Base-by-base conservation (phyloP, 2,113 vertebrate genomes). In the Pterocles gutturalis region DNA sequence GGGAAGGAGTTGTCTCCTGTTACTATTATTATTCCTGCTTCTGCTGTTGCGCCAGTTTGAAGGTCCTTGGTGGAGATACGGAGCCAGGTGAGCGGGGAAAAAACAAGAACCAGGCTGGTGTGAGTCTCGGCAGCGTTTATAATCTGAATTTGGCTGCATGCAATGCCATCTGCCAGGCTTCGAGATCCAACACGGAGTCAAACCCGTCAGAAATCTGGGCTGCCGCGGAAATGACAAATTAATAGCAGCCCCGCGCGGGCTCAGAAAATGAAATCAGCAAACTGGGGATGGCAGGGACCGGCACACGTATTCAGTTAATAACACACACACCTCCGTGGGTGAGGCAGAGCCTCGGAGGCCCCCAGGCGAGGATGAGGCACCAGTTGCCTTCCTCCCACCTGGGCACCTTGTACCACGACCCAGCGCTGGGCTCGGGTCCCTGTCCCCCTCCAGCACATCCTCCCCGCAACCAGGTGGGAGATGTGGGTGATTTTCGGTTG, bases 391-490 rank as follows among this genome's bases (percentile, higher is more conserved):
- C 87, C 87, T 96, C 58, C 67, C 58, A 46, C 71, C 61, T 3
- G 1, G 38, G n/a, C 57, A 33, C 5, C 29, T 33, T 46, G 65
- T 43, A 53, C 19, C 54, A 26, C 36, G 21, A 29, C 18, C 11
- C 67, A 13, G 4, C 5, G 0, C 19, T 16, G 31, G 77, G 20
- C 51, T 75, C 2, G 1, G 57, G 62, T 45, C 70, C 29, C 57
- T 4, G 0, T 31, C 13, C 4, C 38, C 65, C 46, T 60, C n/a
- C 82, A 13, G 13, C 7, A 3, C 25, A 1, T 31, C 9, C 2
- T 45, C 49, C 67, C 33, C 2, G 0, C 3, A 2, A 15, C 1
- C 2, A 28, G 36, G 45, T 1, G 19, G 31, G 4, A 43, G n/a
- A 22, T 5, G 7, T 13, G 48, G 26, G 36, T 1, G 5, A 25